These are phyloP conservation scores for Pandemis cinnamomeana DNA, from an alignment of 2,888 invertebrate genomes.

Conservation along the genomic window DNA sequence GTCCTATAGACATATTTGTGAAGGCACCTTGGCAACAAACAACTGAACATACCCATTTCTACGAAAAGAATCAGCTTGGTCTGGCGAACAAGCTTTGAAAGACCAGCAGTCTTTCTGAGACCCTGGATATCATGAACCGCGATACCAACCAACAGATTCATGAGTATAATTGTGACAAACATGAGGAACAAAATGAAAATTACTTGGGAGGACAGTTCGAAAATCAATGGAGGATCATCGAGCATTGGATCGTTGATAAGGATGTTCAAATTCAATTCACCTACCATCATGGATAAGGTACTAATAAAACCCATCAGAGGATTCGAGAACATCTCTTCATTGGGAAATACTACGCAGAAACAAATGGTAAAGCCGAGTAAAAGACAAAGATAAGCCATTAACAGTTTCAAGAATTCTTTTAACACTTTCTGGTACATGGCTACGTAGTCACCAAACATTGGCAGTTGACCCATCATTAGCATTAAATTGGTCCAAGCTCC, in stretches of 20 bases:
- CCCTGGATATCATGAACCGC: slow-evolving; percentile 95
- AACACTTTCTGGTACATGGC: slow-evolving; percentile 95
- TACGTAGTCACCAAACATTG: slow-evolving; percentile 94
- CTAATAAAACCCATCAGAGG: slow-evolving; percentile 93
- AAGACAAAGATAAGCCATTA: slow-evolving; percentile 92
- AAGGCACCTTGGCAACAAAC: slow-evolving; percentile 89
- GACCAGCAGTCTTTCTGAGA: slow-evolving; percentile 92
- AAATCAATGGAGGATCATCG: slow-evolving; percentile 88
- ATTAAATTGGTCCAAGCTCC: slow-evolving; percentile 95
- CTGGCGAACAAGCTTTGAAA: slow-evolving; percentile 92
- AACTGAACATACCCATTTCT: slow-evolving; percentile 91
- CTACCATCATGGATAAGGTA: slow-evolving; percentile 95
- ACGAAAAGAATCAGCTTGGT: slow-evolving; percentile 93
- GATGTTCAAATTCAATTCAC: slow-evolving; percentile 91
- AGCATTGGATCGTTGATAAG: slow-evolving; percentile 88
- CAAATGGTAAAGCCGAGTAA: slow-evolving; percentile 94
- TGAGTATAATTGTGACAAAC: slow-evolving; percentile 93
- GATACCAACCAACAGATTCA: slow-evolving; percentile 94
- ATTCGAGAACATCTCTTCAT: slow-evolving; percentile 92
- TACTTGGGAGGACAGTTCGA: slow-evolving; percentile 91
- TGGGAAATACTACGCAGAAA: slow-evolving; percentile 94
- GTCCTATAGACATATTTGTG: slow-evolving; percentile 91
- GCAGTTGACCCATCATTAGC: slow-evolving; percentile 94
- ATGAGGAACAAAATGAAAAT: slow-evolving; percentile 92
- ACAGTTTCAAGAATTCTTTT: slow-evolving; percentile 92